Conservation (phyloP, 2,888 invertebrate species). For the Watsonalla cultraria region DNA sequence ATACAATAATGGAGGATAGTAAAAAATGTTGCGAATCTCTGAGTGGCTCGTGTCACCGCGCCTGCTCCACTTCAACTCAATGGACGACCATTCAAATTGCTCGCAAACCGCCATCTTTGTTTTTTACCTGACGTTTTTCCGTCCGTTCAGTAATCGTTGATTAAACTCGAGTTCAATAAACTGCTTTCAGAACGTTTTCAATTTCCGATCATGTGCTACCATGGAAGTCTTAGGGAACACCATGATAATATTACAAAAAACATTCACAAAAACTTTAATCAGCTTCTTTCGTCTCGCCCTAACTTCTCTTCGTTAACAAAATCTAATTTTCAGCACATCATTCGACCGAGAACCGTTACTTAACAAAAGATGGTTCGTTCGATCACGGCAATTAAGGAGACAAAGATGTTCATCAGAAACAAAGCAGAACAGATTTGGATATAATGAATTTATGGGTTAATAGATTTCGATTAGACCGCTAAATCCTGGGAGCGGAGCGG, state of each 20-base stretch:
- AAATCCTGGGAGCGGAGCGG: constrained; percentile 53
- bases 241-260: constrained; percentile 22
- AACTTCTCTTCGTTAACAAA: constrained; percentile 45
- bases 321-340: constrained; percentile 58
- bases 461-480: constrained; percentile 47
- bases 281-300: constrained; percentile 46
- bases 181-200: constrained; percentile 34
- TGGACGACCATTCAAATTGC: constrained; percentile 58
- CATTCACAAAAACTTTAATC: constrained; percentile 41
- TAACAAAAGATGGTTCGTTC: constrained; percentile 42
- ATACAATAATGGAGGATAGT: constrained; percentile 15
- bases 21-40: constrained; percentile 43
- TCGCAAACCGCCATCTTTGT: constrained; percentile 47
- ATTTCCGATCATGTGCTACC: constrained; percentile 35
- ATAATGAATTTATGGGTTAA: constrained; percentile 63
- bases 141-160: constrained; percentile 49
- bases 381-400: constrained; percentile 54
- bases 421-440: constrained; percentile 65
- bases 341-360: constrained; percentile 44
- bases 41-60: constrained; percentile 63
- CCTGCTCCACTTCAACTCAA: constrained; percentile 59
- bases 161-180: constrained; percentile 51
- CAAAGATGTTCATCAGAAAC: constrained; percentile 73
- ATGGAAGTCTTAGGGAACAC: constrained; percentile 13
- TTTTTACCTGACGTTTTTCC: constrained; percentile 50